phyloP scores from a whole-genome alignment of 2,113 vertebrate species.

The Nycticryphes semicollaris region DNA sequence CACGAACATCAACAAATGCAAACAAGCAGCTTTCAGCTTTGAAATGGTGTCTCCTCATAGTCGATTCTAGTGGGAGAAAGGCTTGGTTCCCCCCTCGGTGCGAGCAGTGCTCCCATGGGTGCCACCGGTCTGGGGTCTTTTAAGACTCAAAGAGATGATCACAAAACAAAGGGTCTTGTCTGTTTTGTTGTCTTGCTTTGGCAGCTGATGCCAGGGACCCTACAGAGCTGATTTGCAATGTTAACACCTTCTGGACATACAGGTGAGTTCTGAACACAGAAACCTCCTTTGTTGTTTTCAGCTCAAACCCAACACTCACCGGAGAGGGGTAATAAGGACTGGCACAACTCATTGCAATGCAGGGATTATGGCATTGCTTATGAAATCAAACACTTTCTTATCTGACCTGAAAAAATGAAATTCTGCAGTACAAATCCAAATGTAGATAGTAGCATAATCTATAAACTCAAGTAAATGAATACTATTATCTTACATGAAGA shows the following conservation, averaged over 20 bases:
- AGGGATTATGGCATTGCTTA: not conserved
- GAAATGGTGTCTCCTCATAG: rapidly evolving
- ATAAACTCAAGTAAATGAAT: slow-evolving; percentile 6
- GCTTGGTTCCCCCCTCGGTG: rapidly evolving
- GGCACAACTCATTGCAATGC: not conserved
- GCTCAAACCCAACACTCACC: not conserved
- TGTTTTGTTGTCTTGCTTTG: not conserved
- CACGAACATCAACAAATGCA: not conserved
- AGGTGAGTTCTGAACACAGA: not conserved
- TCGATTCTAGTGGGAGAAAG: rapidly evolving
- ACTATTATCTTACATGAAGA: slow-evolving; percentile 1
- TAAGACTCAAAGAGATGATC: not conserved
- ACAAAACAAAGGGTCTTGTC: not conserved
- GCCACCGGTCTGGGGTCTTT: not conserved
- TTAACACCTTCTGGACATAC: not conserved
- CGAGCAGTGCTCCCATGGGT: not conserved
- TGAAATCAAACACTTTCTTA: not conserved
- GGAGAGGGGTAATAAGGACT: not conserved
- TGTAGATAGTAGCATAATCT: not conserved
- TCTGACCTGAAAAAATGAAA: not conserved
- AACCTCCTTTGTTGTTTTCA: not conserved
- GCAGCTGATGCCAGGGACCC: not conserved
- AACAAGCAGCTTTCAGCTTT: too few relatives aligned
- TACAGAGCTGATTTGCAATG: not conserved
- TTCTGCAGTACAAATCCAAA: slow-evolving; percentile 4